Base-by-base conservation (phyloP, 2,113 vertebrate genomes). In the Cyprinus carpio region DNA sequence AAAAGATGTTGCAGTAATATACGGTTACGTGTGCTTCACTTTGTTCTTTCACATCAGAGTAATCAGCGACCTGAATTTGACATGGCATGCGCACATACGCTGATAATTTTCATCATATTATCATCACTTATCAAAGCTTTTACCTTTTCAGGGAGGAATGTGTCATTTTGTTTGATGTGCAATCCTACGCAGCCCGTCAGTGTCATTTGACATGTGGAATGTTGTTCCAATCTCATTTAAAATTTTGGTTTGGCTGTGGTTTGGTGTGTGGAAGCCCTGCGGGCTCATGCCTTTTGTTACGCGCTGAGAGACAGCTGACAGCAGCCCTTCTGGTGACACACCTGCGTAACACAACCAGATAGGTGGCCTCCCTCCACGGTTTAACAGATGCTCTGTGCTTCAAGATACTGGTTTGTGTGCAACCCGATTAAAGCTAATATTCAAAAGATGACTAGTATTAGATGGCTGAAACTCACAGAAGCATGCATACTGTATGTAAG, bases 331-430 rank as follows among this genome's bases (percentile, higher is more conserved):
- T 43, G 78, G 62, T 90, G 84, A 83, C 80, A 84, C 92, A 90
- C 89, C 90, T 92, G 90, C 64, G 74, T 85, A 85, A 88, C n/a
- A n/a, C n/a, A n/a, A n/a, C n/a, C n/a, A 43, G 12, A 78, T 23
- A 5, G 31, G 37, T 11, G 9, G 9, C 34, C 16, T 51, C 27
- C 27, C 27, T 20, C 51, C 12, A 78, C 51, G 6, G 5, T 60
- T 58, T 40, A 58, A 79, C 2, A 79, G 54, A 56, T 60, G 31
- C 23, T 74, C 67, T 83, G 23, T 64, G 60, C 60, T 64, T 25
- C 5, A 15, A 46, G 43, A 49, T 49, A 12, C 2, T 49, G 27
- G 7, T 69, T 20, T 20, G 25, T 7, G 40, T 4, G 20, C 20
- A 56, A 34, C 34, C 34, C 34, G 34, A 34, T 34, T 34, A 34